A percentile compares a stretch with the other conserved stretches of the same genome.
phyloP scores from a whole-genome alignment of 2,113 vertebrate genomes.

The Rhipidura dahli region DNA sequence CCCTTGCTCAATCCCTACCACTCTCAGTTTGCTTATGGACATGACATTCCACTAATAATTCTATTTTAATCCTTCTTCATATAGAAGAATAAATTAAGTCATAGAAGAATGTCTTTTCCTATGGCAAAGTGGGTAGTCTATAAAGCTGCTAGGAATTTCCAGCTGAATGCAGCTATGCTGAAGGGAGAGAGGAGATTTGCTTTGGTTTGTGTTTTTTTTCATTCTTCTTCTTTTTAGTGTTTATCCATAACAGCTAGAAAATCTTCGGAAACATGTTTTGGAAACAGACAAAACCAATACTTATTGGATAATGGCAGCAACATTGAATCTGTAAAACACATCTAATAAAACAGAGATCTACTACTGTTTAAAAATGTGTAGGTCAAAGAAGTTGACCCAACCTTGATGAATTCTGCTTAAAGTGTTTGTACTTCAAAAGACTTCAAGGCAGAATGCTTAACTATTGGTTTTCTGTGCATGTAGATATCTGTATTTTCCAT shows the following conservation, averaged over 20 bases:
- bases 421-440: slow-evolving; percentile 17
- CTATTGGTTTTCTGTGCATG: neutral
- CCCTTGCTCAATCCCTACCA: neutral
- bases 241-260: neutral
- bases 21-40: neutral
- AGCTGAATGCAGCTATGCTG: neutral
- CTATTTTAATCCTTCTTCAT: neutral
- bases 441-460: slow-evolving; percentile 25
- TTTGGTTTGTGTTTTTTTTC: neutral
- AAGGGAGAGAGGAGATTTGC: neutral
- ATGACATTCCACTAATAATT: neutral
- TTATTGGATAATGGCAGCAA: neutral
- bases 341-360: slow-evolving; percentile 47
- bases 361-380: slow-evolving; percentile 44
- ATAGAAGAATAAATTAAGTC: neutral
- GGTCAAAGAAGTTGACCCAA: slow-evolving; percentile 29
- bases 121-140: neutral
- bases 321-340: neutral
- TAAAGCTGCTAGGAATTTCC: neutral
- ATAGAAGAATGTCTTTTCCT: neutral
- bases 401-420: neutral
- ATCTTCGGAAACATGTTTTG: neutral
- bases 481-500: neutral
- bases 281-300: neutral
- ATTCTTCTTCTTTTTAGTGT: neutral